Evolutionary conservation across 2,113 vertebrate species (phyloP).

Genomic region (Sciurus niger): DNA sequence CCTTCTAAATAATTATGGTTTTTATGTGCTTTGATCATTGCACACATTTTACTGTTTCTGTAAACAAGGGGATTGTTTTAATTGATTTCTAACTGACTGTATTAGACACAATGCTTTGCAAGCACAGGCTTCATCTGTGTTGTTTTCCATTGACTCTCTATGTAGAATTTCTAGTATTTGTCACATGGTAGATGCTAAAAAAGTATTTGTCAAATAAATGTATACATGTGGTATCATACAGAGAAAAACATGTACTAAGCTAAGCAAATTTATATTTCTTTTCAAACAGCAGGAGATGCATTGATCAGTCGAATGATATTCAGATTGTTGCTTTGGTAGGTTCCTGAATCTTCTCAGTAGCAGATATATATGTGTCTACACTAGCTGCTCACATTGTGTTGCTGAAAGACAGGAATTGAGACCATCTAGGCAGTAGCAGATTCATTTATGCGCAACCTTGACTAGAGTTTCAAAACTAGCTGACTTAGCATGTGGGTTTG

Average conservation of each 20-base stretch:
- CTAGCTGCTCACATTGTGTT: background rate
- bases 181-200: background rate
- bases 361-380: background rate
- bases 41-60: background rate
- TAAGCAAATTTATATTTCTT: conserved; percentile 8
- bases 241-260: background rate
- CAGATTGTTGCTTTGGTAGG: background rate
- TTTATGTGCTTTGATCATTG: background rate
- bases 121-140: background rate
- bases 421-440: background rate
- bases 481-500: conserved; percentile 61
- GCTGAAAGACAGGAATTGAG: conserved; percentile 13
- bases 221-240: background rate
- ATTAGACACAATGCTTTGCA: background rate
- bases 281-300: background rate
- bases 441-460: conserved; percentile 48
- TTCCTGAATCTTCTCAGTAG: background rate
- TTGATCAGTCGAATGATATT: background rate
- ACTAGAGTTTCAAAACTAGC: conserved; percentile 58
- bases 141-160: background rate
- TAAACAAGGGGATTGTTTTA: background rate
- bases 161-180: background rate
- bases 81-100: background rate
- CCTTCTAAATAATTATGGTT: background rate
- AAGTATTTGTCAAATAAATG: conserved; percentile 3